Conservation (phyloP, 2,797 vertebrate genomes). For the Artibeus lituratus region DNA sequence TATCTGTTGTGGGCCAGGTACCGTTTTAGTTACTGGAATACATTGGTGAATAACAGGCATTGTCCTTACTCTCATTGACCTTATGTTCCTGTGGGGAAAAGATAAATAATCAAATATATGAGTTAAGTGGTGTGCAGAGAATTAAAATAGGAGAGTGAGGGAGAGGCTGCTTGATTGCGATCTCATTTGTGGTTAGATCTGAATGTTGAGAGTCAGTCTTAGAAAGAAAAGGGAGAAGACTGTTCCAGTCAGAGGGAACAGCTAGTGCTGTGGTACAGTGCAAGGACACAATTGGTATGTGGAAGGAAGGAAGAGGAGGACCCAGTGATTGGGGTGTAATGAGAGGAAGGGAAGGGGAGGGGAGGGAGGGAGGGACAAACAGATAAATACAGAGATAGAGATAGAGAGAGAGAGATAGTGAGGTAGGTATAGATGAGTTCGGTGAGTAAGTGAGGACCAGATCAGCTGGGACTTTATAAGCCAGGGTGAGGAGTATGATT, state of each 20-base stretch:
- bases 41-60: not conserved
- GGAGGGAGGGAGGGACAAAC: not conserved
- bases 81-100: not conserved
- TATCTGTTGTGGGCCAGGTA: not conserved
- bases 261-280: not conserved
- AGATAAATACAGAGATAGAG: not conserved
- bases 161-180: not conserved
- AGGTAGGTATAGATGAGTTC: not conserved
- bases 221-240: not conserved
- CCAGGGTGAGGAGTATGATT: not conserved
- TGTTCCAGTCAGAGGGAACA: not conserved
- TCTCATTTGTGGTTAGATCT: not conserved
- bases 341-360: not conserved
- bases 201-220: not conserved
- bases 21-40: not conserved
- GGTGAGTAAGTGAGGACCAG: not conserved
- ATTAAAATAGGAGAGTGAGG: not conserved
- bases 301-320: not conserved
- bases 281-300: not conserved
- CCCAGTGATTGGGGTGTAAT: not conserved
- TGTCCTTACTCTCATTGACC: not conserved
- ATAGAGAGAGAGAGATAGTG: not conserved
- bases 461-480: not conserved
- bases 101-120: not conserved
- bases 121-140: constrained; percentile 3